Evolutionary conservation across 2,113 vertebrate species (phyloP).

Genomic region (Sakesphorus luctuosus): DNA sequence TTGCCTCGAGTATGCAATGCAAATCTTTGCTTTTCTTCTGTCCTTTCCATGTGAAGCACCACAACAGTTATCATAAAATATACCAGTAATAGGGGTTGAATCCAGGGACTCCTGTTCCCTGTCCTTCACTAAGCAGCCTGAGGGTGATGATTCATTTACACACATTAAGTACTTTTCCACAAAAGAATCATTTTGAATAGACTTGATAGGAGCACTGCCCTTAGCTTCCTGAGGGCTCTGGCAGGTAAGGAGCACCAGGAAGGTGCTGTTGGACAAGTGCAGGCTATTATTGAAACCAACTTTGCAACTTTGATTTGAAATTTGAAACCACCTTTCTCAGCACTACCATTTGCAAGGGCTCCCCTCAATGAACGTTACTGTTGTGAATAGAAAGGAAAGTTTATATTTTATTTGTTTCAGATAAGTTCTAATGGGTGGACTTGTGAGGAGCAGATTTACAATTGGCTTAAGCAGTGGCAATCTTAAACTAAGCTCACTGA

Average conservation of each 20-base stretch:
- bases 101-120: neutral
- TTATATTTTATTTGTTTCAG: neutral
- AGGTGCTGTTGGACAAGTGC: neutral
- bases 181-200: neutral
- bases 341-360: neutral
- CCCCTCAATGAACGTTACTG: neutral
- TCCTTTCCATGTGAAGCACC: neutral
- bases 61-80: neutral
- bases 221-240: neutral
- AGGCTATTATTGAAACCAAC: neutral
- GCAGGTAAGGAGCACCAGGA: neutral
- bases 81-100: neutral
- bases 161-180: neutral
- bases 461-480: neutral
- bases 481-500: neutral
- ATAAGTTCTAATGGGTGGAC: neutral
- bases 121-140: neutral
- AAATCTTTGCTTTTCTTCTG: neutral
- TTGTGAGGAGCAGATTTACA: neutral
- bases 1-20: neutral
- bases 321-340: neutral
- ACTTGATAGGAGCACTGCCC: neutral
- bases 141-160: neutral
- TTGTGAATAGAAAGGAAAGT: neutral
- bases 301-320: neutral